These are phyloP conservation scores for Listrodromus nycthemerus DNA, from an alignment of 2,888 invertebrate species.

Conservation along the genomic window DNA sequence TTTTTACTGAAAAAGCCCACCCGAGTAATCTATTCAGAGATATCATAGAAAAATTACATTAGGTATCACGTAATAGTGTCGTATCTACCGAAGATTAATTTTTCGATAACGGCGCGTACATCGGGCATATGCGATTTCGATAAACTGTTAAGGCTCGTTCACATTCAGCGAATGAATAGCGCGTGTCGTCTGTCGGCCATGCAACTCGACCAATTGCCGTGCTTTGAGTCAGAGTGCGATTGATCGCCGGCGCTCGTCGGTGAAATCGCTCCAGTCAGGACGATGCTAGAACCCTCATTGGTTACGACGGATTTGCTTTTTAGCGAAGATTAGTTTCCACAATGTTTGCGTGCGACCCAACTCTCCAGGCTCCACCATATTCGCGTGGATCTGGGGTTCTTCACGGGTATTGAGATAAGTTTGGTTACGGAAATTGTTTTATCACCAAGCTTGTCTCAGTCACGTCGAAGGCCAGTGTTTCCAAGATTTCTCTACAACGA, in stretches of 20 bases:
- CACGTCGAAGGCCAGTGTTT: neutral
- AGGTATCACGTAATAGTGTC: neutral
- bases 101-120: neutral
- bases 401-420: neutral
- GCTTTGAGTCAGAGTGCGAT: no score
- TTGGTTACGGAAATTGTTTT: neutral
- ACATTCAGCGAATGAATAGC: no score
- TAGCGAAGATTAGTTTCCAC: neutral
- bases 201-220: no score
- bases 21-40: neutral
- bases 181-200: no score
- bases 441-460: neutral
- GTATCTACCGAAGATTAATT: neutral
- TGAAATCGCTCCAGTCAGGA: no score
- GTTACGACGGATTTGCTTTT: no score
- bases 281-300: no score
- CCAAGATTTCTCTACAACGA: neutral
- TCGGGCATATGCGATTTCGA: neutral
- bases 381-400: neutral
- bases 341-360: neutral
- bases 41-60: neutral
- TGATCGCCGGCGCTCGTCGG: no score
- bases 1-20: neutral
- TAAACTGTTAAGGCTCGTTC: no score
- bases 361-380: constrained; percentile 1